Percentiles rank a stretch among this genome's conserved stretches.
These are phyloP conservation scores for Campodea augens DNA, from an alignment of 1,140 invertebrate genomes.

Conservation along the genomic window DNA sequence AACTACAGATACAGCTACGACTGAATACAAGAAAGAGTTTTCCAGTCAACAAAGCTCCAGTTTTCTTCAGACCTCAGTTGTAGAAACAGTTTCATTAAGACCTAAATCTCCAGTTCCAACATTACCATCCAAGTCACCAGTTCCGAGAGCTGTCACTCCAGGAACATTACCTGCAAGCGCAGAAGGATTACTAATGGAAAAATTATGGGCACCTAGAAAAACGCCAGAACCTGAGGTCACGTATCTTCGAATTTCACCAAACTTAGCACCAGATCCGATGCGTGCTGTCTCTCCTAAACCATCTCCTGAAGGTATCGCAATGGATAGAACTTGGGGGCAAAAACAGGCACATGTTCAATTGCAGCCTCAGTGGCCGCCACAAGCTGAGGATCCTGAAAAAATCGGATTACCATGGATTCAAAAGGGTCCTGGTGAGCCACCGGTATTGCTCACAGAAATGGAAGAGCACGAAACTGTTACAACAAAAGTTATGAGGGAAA, in stretches of 20 bases:
- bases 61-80: too few relatives aligned
- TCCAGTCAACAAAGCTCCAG: too few relatives aligned
- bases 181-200: constrained; percentile 39
- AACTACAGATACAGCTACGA: too few relatives aligned
- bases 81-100: too few relatives aligned
- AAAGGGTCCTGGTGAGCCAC: neutral
- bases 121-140: neutral
- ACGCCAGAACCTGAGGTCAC: constrained; percentile 8
- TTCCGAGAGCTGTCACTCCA: constrained; percentile 4
- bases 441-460: too few relatives aligned
- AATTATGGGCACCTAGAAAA: constrained; percentile 27
- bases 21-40: too few relatives aligned
- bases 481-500: too few relatives aligned
- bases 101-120: too few relatives aligned
- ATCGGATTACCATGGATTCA: constrained; percentile 16
- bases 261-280: neutral
- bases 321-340: constrained; percentile 27
- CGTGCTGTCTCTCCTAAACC: constrained; percentile 13
- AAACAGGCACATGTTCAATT: constrained; percentile 26
- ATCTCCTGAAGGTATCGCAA: constrained; percentile 14
- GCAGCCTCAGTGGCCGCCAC: constrained; percentile 32
- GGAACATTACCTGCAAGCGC: constrained; percentile 21
- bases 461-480: too few relatives aligned
- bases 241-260: constrained; percentile 3
- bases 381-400: constrained; percentile 18